Evolutionary conservation across 2,797 vertebrate genomes (phyloP).

Genomic region (Poeciliopsis infans): DNA sequence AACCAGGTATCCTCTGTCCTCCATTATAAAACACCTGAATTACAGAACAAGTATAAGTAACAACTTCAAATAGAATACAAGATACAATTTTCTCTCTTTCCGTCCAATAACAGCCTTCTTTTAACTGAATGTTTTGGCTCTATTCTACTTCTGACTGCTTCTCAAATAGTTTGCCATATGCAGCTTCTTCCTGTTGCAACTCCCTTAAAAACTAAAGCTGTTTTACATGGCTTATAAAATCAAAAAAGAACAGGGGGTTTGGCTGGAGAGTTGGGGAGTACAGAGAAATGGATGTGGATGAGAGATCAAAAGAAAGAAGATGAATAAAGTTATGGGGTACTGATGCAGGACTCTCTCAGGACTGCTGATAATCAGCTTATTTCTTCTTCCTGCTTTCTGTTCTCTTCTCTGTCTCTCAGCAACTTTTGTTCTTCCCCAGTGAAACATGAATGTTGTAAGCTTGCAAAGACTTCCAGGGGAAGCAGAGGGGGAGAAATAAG

Average conservation of each 20-base stretch:
- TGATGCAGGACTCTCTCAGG: slow-evolving; percentile 61
- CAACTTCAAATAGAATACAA: neutral
- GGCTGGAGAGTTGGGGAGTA: slow-evolving; percentile 22
- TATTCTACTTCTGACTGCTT: slow-evolving; percentile 10
- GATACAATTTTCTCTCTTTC: neutral
- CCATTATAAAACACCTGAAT: slow-evolving; percentile 97
- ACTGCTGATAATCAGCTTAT: slow-evolving; percentile 78
- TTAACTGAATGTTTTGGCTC: slow-evolving; percentile 23
- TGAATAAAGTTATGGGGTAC: slow-evolving; percentile 41
- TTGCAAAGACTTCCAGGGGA: neutral
- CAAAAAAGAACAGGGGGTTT: slow-evolving; percentile 27
- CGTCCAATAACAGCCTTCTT: neutral
- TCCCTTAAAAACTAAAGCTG: slow-evolving; percentile 67
- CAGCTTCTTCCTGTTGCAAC: slow-evolving; percentile 32
- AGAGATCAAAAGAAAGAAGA: slow-evolving; percentile 29
- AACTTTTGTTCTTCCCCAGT: slow-evolving; percentile 20
- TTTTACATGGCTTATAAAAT: slow-evolving; percentile 70
- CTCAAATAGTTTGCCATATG: slow-evolving; percentile 35
- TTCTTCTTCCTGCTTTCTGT: slow-evolving; percentile 25
- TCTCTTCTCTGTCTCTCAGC: slow-evolving; percentile 24
- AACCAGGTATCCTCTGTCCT: slow-evolving; percentile 97
- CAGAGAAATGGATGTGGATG: slow-evolving; percentile 19
- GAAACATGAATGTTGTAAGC: slow-evolving; percentile 9
- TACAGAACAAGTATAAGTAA: slow-evolving; percentile 26
- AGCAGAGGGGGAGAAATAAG: neutral